These are phyloP conservation scores for Avahi laniger DNA, from an alignment of 2,797 vertebrate species.

Conservation along the genomic window DNA sequence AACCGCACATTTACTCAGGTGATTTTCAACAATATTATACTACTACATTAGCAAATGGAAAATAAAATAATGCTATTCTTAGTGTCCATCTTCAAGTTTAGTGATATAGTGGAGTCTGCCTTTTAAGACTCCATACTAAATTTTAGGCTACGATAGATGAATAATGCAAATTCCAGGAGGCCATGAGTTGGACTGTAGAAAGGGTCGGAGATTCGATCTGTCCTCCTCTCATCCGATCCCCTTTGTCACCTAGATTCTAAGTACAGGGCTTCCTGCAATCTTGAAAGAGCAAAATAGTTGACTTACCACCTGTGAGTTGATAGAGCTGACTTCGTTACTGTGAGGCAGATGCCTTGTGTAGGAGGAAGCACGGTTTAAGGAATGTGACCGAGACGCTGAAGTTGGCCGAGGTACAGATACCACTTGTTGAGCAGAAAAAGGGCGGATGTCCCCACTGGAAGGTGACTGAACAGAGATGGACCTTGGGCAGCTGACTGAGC, in stretches of 20 bases:
- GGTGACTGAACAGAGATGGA: conserved; percentile 93
- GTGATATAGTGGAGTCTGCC: not conserved
- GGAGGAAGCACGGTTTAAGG: conserved; percentile 92
- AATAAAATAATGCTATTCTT: not conserved
- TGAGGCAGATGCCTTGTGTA: conserved; percentile 87
- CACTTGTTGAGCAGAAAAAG: conserved; percentile 84
- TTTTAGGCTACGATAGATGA: not conserved
- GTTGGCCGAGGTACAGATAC: conserved; percentile 82
- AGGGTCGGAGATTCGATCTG: not conserved
- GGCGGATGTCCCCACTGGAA: conserved; percentile 87
- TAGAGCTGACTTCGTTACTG: conserved; percentile 87
- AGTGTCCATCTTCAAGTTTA: not conserved
- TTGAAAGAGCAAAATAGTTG: not conserved
- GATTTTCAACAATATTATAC: not conserved
- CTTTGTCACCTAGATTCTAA: not conserved
- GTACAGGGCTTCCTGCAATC: not conserved
- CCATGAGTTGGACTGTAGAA: not conserved
- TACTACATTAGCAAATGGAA: conserved; percentile 3
- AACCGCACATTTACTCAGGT: not conserved
- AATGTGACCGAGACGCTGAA: conserved; percentile 93
- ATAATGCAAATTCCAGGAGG: not conserved
- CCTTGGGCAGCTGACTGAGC: conserved; percentile 97
- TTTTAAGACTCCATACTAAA: not conserved
- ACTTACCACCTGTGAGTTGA: conserved; percentile 91
- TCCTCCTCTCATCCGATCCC: not conserved